These are phyloP conservation scores for Amphiduros pacificus DNA, from an alignment of 2,888 invertebrate genomes.

Conservation along the genomic window DNA sequence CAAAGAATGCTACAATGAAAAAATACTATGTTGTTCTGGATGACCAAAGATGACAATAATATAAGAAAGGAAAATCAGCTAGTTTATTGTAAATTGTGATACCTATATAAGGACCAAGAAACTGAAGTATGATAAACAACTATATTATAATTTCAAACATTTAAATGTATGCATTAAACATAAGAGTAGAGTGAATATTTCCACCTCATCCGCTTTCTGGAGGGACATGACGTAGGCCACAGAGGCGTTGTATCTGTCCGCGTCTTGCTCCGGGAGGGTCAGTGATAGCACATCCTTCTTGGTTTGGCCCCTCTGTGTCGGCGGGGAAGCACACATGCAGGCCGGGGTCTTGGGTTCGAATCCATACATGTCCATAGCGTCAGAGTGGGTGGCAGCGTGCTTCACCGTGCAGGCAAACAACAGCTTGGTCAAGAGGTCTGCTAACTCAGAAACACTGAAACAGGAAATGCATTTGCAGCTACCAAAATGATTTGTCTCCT, in stretches of 20 bases:
- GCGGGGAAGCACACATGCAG: constrained; percentile 30
- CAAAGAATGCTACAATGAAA: constrained; percentile 22
- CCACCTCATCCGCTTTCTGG: constrained; percentile 28
- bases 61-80: too few relatives aligned
- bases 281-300: constrained; percentile 19
- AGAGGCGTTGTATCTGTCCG: constrained; percentile 30
- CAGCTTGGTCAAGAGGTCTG: constrained; percentile 22
- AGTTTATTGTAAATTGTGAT: too few relatives aligned
- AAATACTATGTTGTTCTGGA: not conserved
- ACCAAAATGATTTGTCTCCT: too few relatives aligned
- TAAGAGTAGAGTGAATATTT: not conserved
- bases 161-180: not conserved
- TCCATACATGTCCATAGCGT: constrained; percentile 33
- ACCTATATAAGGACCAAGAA: not conserved
- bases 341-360: constrained; percentile 29
- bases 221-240: constrained; percentile 27
- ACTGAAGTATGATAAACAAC: not conserved
- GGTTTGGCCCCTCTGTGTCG: constrained; percentile 1
- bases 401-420: constrained; percentile 29
- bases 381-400: constrained; percentile 29
- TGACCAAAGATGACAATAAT: not conserved
- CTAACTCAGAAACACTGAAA: constrained; percentile 24
- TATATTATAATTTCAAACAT: not conserved
- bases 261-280: constrained; percentile 32
- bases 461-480: too few relatives aligned